Evolutionary conservation across 2,113 vertebrate species (phyloP), one percentile per base, ranked within the genome.

Genomic region (Dinomys branickii): DNA sequence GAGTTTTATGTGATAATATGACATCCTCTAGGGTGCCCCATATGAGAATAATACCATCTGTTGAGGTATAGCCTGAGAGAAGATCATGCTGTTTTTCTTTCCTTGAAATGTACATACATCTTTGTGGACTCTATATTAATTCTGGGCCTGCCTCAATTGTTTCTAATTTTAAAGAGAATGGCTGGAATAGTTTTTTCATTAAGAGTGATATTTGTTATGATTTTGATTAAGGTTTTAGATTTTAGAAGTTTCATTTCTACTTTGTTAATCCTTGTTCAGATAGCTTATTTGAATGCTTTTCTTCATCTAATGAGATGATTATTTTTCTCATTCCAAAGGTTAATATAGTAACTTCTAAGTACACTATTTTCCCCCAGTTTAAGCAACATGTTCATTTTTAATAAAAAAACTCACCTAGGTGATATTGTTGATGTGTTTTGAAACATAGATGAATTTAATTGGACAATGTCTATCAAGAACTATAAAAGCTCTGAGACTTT

Each of bases 91-190:
- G 13, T 26, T 44, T 73, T 73, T 73, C 38, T 26, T 73, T 73
- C 3, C 69, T 41, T 26, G 38, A 73, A 44, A 1, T 26, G 4
- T 73, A 22, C 44, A 44, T 44, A 44, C 20, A 73, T 73, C 13
- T 71, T 44, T 41, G 9, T 44, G 38, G 22, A 73, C 71, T 73
- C 20, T 73, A 50, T 78, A 81, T 91, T 50, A 91, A 87, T 90
- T 47, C 22, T 61, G 24, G n/a, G 4, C 26, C 35, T 82, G 20
- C 20, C 58, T 90, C 17, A 82, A 0, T 69, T 94, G 1, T 58
- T 85, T 93, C 33, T 67, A 67, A 14, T 91, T 84, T 91, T 91
- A 84, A 92, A 92, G 69, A 58, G 50, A 88, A 30, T 88, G 17
- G 11, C 77, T 88, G 28, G 59, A 59, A 52, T 90, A 73, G 22